Evolutionary conservation across 2,888 invertebrate species (phyloP).

Genomic region (Priocnemis perturbator): DNA sequence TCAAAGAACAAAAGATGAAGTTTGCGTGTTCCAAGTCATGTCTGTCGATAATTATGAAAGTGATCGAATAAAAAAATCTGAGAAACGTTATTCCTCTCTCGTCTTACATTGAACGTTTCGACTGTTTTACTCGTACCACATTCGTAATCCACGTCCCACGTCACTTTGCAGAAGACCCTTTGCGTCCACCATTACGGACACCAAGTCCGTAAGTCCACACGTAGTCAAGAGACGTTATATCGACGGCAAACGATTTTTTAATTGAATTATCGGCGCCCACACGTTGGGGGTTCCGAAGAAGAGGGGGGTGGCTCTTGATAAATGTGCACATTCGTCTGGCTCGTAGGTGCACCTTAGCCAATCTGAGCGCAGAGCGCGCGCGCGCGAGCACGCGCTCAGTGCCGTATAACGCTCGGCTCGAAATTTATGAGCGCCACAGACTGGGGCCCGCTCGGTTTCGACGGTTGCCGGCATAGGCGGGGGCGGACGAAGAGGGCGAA

Average conservation of each 20-base stretch:
- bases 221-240: too few species aligned
- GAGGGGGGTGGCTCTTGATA: constrained; percentile 33
- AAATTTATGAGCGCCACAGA: constrained; percentile 57
- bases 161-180: too few species aligned
- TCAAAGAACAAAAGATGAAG: too few species aligned
- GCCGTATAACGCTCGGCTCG: constrained; percentile 41
- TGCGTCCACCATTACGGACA: too few species aligned
- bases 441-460: constrained; percentile 29
- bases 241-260: constrained; percentile 27
- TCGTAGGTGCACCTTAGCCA: constrained; percentile 45
- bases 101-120: too few species aligned
- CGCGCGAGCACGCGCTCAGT: constrained; percentile 19
- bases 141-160: too few species aligned
- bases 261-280: constrained; percentile 51
- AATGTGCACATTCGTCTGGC: constrained; percentile 54
- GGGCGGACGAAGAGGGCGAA: not conserved
- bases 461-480: constrained; percentile 43
- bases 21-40: too few species aligned
- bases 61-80: too few species aligned
- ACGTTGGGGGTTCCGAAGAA: not conserved
- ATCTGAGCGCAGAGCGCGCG: constrained; percentile 34
- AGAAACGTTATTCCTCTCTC: too few species aligned
- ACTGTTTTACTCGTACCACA: too few species aligned
- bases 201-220: too few species aligned
- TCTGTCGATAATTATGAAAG: too few species aligned